Conservation (phyloP, 2,113 vertebrate genomes). For the Psammodynastes pulverulentus region DNA sequence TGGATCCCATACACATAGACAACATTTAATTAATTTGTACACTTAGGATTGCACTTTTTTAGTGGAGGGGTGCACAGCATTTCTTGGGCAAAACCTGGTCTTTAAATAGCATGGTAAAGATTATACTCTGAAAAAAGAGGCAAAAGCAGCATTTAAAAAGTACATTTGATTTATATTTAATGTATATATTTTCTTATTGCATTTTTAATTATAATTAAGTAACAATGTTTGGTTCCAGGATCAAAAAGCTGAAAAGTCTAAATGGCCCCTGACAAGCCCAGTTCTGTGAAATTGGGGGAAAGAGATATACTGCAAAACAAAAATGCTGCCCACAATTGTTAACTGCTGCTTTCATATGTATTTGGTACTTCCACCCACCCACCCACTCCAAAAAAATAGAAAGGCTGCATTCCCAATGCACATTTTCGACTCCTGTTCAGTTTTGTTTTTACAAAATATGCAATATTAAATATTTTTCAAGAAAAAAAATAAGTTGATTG, state of each 20-base stretch:
- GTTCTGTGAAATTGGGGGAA: not conserved
- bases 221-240: not conserved
- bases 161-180: not conserved
- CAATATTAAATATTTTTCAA: not conserved
- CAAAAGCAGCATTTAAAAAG: not conserved
- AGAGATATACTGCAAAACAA: not conserved
- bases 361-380: not conserved
- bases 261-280: not conserved
- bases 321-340: not conserved
- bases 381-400: not conserved
- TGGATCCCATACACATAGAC: not conserved
- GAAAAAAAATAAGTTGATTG: not conserved
- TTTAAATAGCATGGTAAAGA: not conserved
- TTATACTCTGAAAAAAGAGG: not conserved
- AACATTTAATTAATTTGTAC: not conserved
- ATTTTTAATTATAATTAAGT: not conserved
- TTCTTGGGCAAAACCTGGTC: not conserved
- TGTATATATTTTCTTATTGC: not conserved
- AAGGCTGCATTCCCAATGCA: not conserved
- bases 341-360: not conserved
- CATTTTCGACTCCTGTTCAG: not conserved
- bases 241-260: not conserved
- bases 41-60: not conserved
- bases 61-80: not conserved
- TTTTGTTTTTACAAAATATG: not conserved